Evolutionary conservation across 2,888 invertebrate genomes (phyloP).

Genomic region (Tachystola acroxantha): DNA sequence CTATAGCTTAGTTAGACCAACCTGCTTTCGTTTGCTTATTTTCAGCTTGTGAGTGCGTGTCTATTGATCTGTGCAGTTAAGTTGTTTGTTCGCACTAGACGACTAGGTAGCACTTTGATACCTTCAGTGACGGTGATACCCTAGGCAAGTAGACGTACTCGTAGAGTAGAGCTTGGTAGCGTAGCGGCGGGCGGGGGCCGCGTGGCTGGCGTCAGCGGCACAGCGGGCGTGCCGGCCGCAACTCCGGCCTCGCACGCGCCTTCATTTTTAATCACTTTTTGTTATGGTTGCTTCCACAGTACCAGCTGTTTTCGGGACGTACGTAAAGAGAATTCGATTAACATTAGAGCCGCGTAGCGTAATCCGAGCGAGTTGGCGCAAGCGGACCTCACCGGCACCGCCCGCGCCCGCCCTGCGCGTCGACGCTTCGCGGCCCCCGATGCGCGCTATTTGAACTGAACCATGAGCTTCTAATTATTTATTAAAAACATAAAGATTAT

Average conservation of each 20-base stretch:
- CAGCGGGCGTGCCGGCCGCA: slow-evolving; percentile 20
- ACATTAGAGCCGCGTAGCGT: slow-evolving; percentile 51
- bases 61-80: neutral
- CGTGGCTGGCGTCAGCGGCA: slow-evolving; percentile 23
- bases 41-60: slow-evolving; percentile 20
- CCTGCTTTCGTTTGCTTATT: slow-evolving; percentile 27
- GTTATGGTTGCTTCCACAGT: slow-evolving; percentile 80
- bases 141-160: slow-evolving; percentile 13
- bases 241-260: slow-evolving; percentile 35
- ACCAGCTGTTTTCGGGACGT: slow-evolving; percentile 83
- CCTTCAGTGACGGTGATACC: neutral
- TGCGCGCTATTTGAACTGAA: slow-evolving; percentile 29
- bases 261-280: slow-evolving; percentile 53
- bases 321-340: slow-evolving; percentile 68
- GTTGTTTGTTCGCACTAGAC: neutral
- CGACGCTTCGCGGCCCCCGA: slow-evolving; percentile 20
- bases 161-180: slow-evolving; percentile 33
- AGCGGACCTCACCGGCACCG: slow-evolving; percentile 28
- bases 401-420: slow-evolving; percentile 19
- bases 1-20: too few relatives aligned
- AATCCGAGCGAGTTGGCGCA: slow-evolving; percentile 35
- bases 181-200: slow-evolving; percentile 44
- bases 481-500: slow-evolving; percentile 5
- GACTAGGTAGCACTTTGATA: neutral
- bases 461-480: slow-evolving; percentile 29